A percentile compares a stretch with the other conserved stretches of the same genome.
phyloP scores from a whole-genome alignment of 2,797 vertebrate species.

The Paramormyrops hopkinsi region DNA sequence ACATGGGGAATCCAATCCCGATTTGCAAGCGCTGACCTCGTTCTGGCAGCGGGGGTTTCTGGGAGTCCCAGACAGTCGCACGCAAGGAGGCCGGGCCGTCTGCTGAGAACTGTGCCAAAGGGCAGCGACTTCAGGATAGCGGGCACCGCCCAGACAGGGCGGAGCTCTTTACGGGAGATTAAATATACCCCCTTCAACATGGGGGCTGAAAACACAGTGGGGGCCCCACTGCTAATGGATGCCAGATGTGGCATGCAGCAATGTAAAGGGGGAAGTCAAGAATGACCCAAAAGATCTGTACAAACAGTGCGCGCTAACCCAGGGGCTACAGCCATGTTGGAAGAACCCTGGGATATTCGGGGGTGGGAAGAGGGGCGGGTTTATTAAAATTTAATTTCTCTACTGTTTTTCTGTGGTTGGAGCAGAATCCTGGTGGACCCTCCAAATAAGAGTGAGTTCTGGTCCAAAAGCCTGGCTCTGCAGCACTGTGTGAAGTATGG shows the following conservation, averaged over 20 bases:
- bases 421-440: background rate
- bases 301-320: background rate
- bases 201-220: background rate
- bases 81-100: background rate
- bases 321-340: background rate
- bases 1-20: background rate
- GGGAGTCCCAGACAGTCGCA: background rate
- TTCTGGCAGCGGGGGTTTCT: background rate
- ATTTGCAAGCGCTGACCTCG: background rate
- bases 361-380: background rate
- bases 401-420: background rate
- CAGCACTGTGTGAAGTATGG: background rate
- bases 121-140: background rate
- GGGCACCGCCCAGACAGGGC: background rate
- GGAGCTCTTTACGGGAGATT: background rate
- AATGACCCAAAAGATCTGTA: background rate
- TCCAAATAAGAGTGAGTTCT: background rate
- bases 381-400: background rate
- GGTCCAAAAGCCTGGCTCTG: background rate
- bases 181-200: background rate
- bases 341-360: background rate
- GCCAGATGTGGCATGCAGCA: background rate
- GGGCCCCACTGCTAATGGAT: conserved; percentile 18
- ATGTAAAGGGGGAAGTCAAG: conserved; percentile 11
- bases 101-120: conserved; percentile 11